Evolutionary conservation across 64 coral and sea anemone genomes (phyloP), one percentile per base, ranked within the genome.

Genomic region (Montipora efflorescens): DNA sequence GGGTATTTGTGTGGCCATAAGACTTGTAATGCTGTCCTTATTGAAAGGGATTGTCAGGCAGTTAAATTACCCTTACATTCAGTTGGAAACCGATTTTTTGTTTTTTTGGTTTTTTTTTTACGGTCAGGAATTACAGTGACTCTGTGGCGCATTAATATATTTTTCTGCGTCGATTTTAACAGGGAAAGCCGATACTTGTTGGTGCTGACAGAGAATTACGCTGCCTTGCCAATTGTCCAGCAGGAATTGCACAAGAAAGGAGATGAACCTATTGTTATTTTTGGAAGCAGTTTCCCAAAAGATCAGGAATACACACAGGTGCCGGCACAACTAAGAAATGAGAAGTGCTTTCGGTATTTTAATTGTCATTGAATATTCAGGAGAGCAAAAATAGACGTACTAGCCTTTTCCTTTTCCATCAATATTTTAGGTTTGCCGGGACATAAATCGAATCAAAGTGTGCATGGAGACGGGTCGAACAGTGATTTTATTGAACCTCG

Each of bases 371-470:
- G 10, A 19, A 23, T 71, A 21, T 4, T 23, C 5, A 6, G 8
- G 20, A 71, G 68, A 71, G 20, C 68, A 5, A 4, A 14, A 71
- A 21, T 21, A 19, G 14, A 64, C 0, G 13, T 14, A 64, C 13
- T 64, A 57, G 53, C 53, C 53, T 57, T 57, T 57, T 57, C 53
- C 2, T 87, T 57, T 2, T 5, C 13, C 6, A 51, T 66, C 47
- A 13, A 72, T 64, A 61, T 61, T 87, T 85, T 52, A 97, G 96
- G 88, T 97, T 43, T 97, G 96, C 88, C 96, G 96, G 21, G 91
- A 97, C 89, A 97, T 97, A 62, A 97, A 97, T 79, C 92, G 92
- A 14, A 97, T 97, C n/a, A 97, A 97, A 88, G 95, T 97, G 11
- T 97, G 95, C 77, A 97, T 97, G 95, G 95, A 97, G 76, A 94